Base-by-base conservation (phyloP, 2,113 vertebrate species). In the Silurus glanis region DNA sequence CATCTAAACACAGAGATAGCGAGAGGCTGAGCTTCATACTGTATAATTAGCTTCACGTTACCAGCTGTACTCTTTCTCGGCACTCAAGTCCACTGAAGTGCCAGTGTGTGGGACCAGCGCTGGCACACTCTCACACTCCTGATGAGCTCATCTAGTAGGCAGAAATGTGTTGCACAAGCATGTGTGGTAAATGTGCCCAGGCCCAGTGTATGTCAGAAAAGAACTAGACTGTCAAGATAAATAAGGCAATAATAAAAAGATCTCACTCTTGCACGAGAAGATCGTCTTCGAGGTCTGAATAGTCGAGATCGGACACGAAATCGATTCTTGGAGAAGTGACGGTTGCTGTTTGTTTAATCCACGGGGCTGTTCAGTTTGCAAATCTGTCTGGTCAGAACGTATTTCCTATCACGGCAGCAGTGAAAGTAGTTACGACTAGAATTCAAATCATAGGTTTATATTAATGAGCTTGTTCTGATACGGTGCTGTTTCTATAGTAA, bases 41-140 rank as follows among this genome's bases (percentile, higher is more conserved):
- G 79, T 86, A 86, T 89, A 83, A 88, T 89, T 86, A 88, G 84
- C 66, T 74, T 76, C 81, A 84, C 66, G 59, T 86, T 86, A 83
- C 84, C 23, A 74, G 62, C 83, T 25, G 83, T 86, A 83, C 80
- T 59, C 86, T 80, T 37, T 37, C 64, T 78, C 76, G 6, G 81
- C 76, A 66, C 69, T 80, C 67, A 53, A 79, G 86, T 64, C 51
- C 64, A 75, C 71, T 25, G 61, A 83, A 80, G 87, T 51, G 25
- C 55, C 76, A 51, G 82, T 56, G 56, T 75, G 84, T 79, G 51
- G 67, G 69, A 75, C 64, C 49, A 21, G 19, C 5, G 3, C 72
- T 84, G 69, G 55, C 58, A 80, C 64, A 21, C 71, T 17, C 74
- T 69, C 76, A 49, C 74, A 71, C 71, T 37, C 71, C 21, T 2